Evolutionary conservation across 2,888 invertebrate species (phyloP).

Genomic region (Clunio marinus): DNA sequence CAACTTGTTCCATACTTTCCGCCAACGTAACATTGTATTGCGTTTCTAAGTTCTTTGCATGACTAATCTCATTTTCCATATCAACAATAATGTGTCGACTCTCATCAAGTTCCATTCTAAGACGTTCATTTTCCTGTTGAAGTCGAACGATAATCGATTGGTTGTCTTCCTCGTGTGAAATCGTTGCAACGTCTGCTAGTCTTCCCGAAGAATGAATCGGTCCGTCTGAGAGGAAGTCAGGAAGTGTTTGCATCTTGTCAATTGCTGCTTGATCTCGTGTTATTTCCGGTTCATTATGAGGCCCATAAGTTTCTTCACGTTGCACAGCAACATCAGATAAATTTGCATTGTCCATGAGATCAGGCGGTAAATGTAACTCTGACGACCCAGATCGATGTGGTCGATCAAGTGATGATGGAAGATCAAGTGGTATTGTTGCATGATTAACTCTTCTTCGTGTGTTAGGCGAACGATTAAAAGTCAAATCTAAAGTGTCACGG

Average conservation of each 20-base stretch:
- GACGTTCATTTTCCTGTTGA: slow-evolving; percentile 49
- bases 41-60: slow-evolving; percentile 54
- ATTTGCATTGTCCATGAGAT: slow-evolving; percentile 36
- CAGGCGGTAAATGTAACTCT: slow-evolving; percentile 24
- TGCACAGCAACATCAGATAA: slow-evolving; percentile 19
- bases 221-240: slow-evolving; percentile 69
- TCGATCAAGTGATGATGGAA: slow-evolving; percentile 24
- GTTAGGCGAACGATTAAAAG: slow-evolving; percentile 39
- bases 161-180: slow-evolving; percentile 49
- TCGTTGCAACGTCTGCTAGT: slow-evolving; percentile 50
- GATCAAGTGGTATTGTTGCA: slow-evolving; percentile 40
- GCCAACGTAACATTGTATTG: slow-evolving; percentile 56
- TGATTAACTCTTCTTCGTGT: slow-evolving; percentile 8
- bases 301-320: slow-evolving; percentile 31
- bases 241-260: slow-evolving; percentile 53
- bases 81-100: slow-evolving; percentile 55
- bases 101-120: slow-evolving; percentile 57
- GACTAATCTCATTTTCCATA: slow-evolving; percentile 55
- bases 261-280: slow-evolving; percentile 34
- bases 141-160: slow-evolving; percentile 46
- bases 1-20: slow-evolving; percentile 57
- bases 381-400: background rate
- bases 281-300: slow-evolving; percentile 30
- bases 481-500: slow-evolving; percentile 40
- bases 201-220: slow-evolving; percentile 54